phyloP scores from a whole-genome alignment of 2,888 invertebrate species.

The Ypsolopha scabrella region DNA sequence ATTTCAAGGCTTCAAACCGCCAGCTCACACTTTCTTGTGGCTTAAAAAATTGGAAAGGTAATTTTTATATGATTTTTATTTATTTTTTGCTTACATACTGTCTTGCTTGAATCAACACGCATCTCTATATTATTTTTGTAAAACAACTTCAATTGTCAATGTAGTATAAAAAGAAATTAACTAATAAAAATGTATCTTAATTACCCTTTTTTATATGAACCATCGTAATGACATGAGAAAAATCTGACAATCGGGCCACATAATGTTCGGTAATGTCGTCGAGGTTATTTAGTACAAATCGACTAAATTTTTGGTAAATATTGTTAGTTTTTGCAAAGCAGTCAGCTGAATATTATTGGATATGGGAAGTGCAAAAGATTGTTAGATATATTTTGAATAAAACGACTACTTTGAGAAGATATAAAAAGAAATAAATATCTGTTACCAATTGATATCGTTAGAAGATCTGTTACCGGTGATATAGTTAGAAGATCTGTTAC shows the following conservation, averaged over 20 bases:
- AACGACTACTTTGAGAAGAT: neutral
- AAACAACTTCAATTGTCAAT: no score
- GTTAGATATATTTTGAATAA: no score
- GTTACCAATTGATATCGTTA: no score
- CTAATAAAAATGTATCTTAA: no score
- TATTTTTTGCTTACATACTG: no score
- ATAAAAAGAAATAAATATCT: neutral
- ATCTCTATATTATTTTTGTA: no score
- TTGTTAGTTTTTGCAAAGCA: slow-evolving; percentile 19
- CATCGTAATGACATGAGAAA: slow-evolving; percentile 36
- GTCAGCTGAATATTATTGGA: slow-evolving; percentile 24
- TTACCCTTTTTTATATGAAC: slow-evolving; percentile 13
- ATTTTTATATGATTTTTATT: no score
- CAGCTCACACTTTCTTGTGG: slow-evolving; percentile 6
- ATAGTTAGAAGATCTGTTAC: no score
- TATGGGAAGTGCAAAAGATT: slow-evolving; percentile 23
- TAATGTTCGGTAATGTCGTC: slow-evolving; percentile 6
- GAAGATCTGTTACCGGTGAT: no score
- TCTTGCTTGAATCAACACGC: no score
- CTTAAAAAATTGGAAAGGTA: neutral
- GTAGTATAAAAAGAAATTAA: no score
- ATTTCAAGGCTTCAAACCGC: slow-evolving; percentile 8
- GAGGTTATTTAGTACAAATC: slow-evolving; percentile 3
- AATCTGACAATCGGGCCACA: slow-evolving; percentile 20
- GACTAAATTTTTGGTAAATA: neutral